phyloP scores from a whole-genome alignment of 1,140 invertebrate genomes.

The Cotesia typhae region DNA sequence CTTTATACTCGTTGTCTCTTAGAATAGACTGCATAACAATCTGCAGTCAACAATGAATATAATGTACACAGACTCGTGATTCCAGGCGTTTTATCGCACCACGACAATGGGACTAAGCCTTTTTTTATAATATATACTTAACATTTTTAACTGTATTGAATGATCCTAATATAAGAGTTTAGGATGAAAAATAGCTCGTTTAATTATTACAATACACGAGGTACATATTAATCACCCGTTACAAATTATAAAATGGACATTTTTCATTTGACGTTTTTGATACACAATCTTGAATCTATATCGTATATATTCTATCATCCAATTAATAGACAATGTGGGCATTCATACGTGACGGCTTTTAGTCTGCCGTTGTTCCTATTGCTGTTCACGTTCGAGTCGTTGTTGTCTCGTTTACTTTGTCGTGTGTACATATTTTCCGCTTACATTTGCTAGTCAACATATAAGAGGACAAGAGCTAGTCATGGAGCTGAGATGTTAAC shows the following conservation, averaged over 20 bases:
- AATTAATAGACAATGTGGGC: slow-evolving; percentile 27
- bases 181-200: not conserved
- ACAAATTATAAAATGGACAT: slow-evolving; percentile 14
- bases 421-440: slow-evolving; percentile 9
- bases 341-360: slow-evolving; percentile 25
- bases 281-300: slow-evolving; percentile 10
- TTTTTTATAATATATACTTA: slow-evolving; percentile 8
- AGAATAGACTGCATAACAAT: slow-evolving; percentile 16
- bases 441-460: slow-evolving; percentile 19
- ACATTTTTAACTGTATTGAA: too few relatives aligned
- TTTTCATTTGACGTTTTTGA: not conserved
- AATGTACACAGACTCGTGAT: slow-evolving; percentile 47
- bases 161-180: not conserved
- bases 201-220: not conserved
- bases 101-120: slow-evolving; percentile 19
- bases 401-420: too few relatives aligned
- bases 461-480: slow-evolving; percentile 22
- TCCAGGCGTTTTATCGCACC: slow-evolving; percentile 54
- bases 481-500: slow-evolving; percentile 27
- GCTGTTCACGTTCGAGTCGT: too few relatives aligned
- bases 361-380: not conserved
- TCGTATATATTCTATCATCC: slow-evolving; percentile 18
- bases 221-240: not conserved
- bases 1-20: slow-evolving; percentile 29
- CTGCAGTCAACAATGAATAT: slow-evolving; percentile 20